Conservation (phyloP, 2,888 invertebrate species). For the Dascillus cervinus region DNA sequence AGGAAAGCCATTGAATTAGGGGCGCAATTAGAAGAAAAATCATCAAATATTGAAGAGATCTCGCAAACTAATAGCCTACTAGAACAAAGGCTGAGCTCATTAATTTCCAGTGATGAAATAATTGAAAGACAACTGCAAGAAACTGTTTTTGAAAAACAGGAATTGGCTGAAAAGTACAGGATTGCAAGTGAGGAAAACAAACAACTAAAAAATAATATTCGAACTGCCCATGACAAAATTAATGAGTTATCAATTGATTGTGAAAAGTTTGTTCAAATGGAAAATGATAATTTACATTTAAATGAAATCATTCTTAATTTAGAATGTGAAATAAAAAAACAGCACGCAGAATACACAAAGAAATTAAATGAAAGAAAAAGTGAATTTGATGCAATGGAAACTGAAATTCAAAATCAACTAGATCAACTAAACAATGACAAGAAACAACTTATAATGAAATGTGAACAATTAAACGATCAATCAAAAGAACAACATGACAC, state of each 20-base stretch:
- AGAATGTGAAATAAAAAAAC: slow-evolving; percentile 45
- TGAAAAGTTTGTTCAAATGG: slow-evolving; percentile 43
- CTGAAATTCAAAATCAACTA: slow-evolving; percentile 43
- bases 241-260: slow-evolving; percentile 21
- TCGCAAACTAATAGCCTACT: slow-evolving; percentile 56
- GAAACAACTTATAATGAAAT: slow-evolving; percentile 32
- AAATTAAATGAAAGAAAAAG: slow-evolving; percentile 38
- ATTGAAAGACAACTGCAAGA: slow-evolving; percentile 53
- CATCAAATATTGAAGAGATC: slow-evolving; percentile 47
- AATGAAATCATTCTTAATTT: slow-evolving; percentile 45
- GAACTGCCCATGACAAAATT: slow-evolving; percentile 10
- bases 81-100: slow-evolving; percentile 52
- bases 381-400: slow-evolving; percentile 46
- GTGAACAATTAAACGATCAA: slow-evolving; percentile 42
- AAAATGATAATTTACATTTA: slow-evolving; percentile 43
- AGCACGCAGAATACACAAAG: slow-evolving; percentile 40
- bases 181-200: slow-evolving; percentile 32
- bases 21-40: slow-evolving; percentile 51
- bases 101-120: slow-evolving; percentile 56
- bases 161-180: slow-evolving; percentile 48
- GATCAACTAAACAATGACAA: slow-evolving; percentile 34
- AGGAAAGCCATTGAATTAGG: slow-evolving; percentile 55
- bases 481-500: slow-evolving; percentile 26
- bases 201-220: slow-evolving; percentile 13
- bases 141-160: slow-evolving; percentile 49